Evolutionary conservation across 1,140 invertebrate species (phyloP).

Genomic region (Drosophila busckii): DNA sequence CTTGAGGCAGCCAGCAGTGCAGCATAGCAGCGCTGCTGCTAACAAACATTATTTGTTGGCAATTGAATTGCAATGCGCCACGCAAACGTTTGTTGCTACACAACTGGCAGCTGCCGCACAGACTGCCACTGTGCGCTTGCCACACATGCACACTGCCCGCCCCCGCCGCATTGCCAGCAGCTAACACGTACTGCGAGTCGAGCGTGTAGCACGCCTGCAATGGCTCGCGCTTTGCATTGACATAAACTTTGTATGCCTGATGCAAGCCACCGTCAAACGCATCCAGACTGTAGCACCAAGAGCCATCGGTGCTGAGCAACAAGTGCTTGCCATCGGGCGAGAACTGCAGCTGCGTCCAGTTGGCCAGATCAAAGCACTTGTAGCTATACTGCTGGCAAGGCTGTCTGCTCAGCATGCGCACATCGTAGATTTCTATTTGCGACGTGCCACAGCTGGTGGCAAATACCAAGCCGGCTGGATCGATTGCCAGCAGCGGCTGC

Average conservation of each 20-base stretch:
- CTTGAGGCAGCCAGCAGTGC: constrained; percentile 41
- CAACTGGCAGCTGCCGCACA: constrained; percentile 18
- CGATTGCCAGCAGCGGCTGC: constrained; percentile 21
- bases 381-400: constrained; percentile 35
- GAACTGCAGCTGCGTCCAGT: constrained; percentile 52
- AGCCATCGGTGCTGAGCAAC: constrained; percentile 32
- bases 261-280: constrained; percentile 18
- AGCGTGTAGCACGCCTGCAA: constrained; percentile 30
- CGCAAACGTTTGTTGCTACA: constrained; percentile 20
- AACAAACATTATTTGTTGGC: constrained; percentile 38
- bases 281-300: constrained; percentile 41
- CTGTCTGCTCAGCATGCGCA: constrained; percentile 23
- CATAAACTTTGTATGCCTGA: constrained; percentile 17
- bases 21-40: constrained; percentile 25
- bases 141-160: constrained; percentile 41
- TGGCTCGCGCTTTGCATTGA: constrained; percentile 8
- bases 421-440: constrained; percentile 30
- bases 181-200: constrained; percentile 45
- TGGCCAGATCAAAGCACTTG: constrained; percentile 2
- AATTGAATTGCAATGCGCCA: constrained; percentile 35
- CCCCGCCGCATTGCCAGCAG: too few relatives aligned
- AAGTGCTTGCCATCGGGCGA: constrained; percentile 31
- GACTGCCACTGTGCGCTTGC: constrained; percentile 21
- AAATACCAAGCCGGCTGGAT: constrained; percentile 33
- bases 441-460: constrained; percentile 14